Evolutionary conservation across 2,113 vertebrate genomes (phyloP), one percentile per base, ranked within the genome.

Genomic region (Tretioscincus oriximinensis): DNA sequence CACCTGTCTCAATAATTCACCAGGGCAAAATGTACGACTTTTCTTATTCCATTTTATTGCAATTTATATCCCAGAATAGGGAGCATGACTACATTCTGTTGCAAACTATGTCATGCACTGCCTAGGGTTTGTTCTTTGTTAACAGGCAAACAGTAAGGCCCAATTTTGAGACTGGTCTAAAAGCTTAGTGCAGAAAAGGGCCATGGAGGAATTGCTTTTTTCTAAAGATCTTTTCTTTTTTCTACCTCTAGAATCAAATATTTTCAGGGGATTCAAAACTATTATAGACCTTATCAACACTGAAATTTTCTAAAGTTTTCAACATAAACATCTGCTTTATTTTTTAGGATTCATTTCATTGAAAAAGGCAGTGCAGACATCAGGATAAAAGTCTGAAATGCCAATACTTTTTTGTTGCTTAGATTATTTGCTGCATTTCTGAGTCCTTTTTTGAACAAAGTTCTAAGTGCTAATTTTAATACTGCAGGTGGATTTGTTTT

Each of bases 401-500:
- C 81, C 82, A 73, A 54, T 58, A 18, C 14, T 5, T 58, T 58
- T 18, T 58, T 58, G 14, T 12, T 81, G 82, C 16, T 65, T 45
- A 61, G n/a, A 1, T 16, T 9, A 80, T 66, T 66, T 66, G 28
- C 29, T 29, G 14, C 16, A 29, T 29, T 66, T 66, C 14, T 29
- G 28, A 29, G 65, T 1, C 28, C 5, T 18, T 16, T 28, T 41
- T 47, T 80, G 51, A 71, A 29, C 73, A 79, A 65, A 73, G n/a
- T 66, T 45, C 31, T 45, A 71, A 35, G 80, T 77, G 80, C 64
- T 58, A 77, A 84, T 86, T 88, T 81, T 75, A 65, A 84, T 78
- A 88, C 68, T 20, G 60, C 77, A 85, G 81, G 58, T 68, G 81
- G 82, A 70, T 83, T 91, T 88, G 80, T 80, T 92, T 89, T 58